Conservation (phyloP, 2,113 vertebrate genomes). For the Oophaga pumilio region DNA sequence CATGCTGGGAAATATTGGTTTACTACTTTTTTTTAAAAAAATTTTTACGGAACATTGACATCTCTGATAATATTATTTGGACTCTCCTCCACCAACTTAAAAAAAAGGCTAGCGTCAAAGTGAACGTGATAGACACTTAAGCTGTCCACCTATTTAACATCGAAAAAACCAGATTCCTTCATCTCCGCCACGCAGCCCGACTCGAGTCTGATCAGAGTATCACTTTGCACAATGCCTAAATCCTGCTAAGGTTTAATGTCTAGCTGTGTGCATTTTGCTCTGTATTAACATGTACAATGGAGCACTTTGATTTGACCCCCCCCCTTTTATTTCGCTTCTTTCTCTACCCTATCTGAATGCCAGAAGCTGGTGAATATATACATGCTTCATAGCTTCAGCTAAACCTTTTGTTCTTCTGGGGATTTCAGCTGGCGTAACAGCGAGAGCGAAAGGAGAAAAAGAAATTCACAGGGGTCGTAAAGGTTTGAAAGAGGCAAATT, state of each 20-base stretch:
- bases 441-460: conserved; percentile 77
- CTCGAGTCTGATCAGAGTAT: conserved; percentile 78
- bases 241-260: conserved; percentile 84
- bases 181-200: conserved; percentile 62
- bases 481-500: conserved; percentile 91
- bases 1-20: neutral
- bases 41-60: neutral
- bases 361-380: conserved; percentile 86
- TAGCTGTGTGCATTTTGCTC: conserved; percentile 85
- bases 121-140: conserved; percentile 29
- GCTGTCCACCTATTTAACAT: conserved; percentile 43
- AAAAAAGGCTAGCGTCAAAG: conserved; percentile 9
- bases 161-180: conserved; percentile 32
- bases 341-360: conserved; percentile 75
- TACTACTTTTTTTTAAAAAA: neutral
- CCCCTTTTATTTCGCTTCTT: conserved; percentile 65
- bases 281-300: conserved; percentile 84
- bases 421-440: conserved; percentile 82
- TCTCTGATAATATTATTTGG: neutral
- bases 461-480: conserved; percentile 84
- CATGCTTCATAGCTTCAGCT: conserved; percentile 87
- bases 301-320: conserved; percentile 81
- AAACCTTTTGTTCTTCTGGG: conserved; percentile 87
- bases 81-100: neutral
- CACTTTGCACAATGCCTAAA: conserved; percentile 81